Conservation (phyloP, 2,797 vertebrate species). For the Leptatherina wallacei region DNA sequence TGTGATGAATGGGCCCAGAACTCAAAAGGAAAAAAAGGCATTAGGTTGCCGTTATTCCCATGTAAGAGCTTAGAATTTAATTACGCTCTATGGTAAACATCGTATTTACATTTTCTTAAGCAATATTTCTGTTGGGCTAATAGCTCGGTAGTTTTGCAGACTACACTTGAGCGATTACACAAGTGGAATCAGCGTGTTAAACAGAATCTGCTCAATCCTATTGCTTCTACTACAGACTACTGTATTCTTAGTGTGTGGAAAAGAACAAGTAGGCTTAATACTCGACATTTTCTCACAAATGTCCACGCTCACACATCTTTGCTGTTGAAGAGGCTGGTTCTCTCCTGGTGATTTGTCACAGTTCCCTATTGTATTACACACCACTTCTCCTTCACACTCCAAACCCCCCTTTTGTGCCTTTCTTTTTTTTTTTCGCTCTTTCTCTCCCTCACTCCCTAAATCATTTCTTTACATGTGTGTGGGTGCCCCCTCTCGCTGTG, state of each 20-base stretch:
- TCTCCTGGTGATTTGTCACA: conserved; percentile 75
- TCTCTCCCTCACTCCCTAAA: conserved; percentile 56
- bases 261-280: conserved; percentile 64
- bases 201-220: conserved; percentile 58
- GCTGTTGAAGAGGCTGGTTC: conserved; percentile 61
- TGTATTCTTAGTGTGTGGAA: conserved; percentile 48
- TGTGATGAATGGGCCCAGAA: conserved; percentile 74
- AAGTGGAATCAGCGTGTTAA: conserved; percentile 64
- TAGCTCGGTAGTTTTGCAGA: conserved; percentile 67
- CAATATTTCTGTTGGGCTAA: conserved; percentile 66
- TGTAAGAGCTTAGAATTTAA: conserved; percentile 68
- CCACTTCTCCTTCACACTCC: conserved; percentile 70
- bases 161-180: conserved; percentile 61
- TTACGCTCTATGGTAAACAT: conserved; percentile 73
- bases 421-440: conserved; percentile 3
- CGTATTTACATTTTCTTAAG: conserved; percentile 64
- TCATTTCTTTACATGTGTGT: conserved; percentile 80
- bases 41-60: conserved; percentile 59
- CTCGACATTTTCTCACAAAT: conserved; percentile 63
- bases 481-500: conserved; percentile 76
- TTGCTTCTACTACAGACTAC: conserved; percentile 51
- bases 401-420: conserved; percentile 21
- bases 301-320: conserved; percentile 46
- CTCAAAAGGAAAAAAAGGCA: conserved; percentile 62
- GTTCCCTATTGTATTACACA: conserved; percentile 73